A percentile compares a stretch with the other conserved stretches of the same genome.
Evolutionary conservation across 2,888 invertebrate species (phyloP).

Genomic region (Invenusta paracnida): DNA sequence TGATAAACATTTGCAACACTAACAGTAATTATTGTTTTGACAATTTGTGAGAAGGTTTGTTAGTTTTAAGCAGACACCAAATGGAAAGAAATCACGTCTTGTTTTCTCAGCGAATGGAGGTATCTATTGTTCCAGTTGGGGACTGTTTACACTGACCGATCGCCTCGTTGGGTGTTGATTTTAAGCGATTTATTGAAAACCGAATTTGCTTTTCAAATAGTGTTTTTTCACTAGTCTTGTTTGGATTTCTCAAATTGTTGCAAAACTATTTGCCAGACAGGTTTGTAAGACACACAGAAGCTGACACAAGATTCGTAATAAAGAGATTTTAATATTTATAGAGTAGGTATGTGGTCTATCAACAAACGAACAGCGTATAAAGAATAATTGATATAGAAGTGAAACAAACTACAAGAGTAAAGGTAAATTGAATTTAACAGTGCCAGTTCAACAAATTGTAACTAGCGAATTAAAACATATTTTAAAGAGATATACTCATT

Average conservation of each 20-base stretch:
- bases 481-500: too few relatives aligned
- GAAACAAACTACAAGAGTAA: too few relatives aligned
- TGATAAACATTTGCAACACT: neutral
- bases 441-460: too few relatives aligned
- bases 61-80: neutral
- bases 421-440: too few relatives aligned
- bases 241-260: neutral
- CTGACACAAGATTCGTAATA: neutral
- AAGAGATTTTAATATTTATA: neutral
- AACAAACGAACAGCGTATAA: too few relatives aligned
- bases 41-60: neutral
- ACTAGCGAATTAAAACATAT: too few relatives aligned
- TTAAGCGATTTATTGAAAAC: conserved; percentile 11
- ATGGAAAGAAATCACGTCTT: neutral
- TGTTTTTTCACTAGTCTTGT: too few relatives aligned
- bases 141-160: conserved; percentile 4
- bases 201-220: too few relatives aligned
- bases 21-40: conserved; percentile 8
- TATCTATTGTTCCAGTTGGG: neutral
- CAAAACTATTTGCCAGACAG: neutral
- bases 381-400: too few relatives aligned
- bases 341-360: neutral
- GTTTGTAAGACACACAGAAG: neutral
- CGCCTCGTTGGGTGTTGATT: neutral
- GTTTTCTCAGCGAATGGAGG: neutral